Percentiles rank a stretch among this genome's conserved stretches.
phyloP scores from a whole-genome alignment of 1,140 invertebrate species.

The Monomorium pharaonis region DNA sequence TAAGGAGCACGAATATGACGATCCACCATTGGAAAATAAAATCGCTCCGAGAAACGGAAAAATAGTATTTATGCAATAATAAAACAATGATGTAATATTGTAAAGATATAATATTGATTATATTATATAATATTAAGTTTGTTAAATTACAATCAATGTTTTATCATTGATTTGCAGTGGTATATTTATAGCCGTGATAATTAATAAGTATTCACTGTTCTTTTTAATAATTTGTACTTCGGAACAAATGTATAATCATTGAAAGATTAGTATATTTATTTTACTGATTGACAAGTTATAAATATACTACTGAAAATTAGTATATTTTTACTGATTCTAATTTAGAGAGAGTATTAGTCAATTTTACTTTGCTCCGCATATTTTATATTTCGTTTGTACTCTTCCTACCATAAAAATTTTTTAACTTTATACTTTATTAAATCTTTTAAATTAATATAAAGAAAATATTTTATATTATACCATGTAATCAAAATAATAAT shows the following conservation, averaged over 20 bases:
- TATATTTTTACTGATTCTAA: too few species aligned
- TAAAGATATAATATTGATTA: not conserved
- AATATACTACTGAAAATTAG: too few species aligned
- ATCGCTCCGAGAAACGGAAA: conserved; percentile 64
- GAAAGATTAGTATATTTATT: too few species aligned
- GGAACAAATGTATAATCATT: too few species aligned
- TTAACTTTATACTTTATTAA: not conserved
- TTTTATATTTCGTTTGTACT: not conserved
- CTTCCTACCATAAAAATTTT: not conserved
- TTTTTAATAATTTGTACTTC: too few species aligned
- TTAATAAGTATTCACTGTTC: too few species aligned
- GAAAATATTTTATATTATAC: not conserved
- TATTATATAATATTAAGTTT: too few species aligned
- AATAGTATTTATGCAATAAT: conserved; percentile 43
- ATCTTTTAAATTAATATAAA: not conserved
- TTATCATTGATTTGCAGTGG: too few species aligned
- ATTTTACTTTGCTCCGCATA: not conserved
- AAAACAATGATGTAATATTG: not conserved
- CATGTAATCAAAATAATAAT: conserved; percentile 12
- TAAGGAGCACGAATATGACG: not conserved
- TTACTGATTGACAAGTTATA: too few species aligned
- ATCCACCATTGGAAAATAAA: conserved; percentile 66
- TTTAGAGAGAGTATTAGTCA: not conserved
- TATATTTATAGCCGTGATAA: too few species aligned
- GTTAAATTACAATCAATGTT: too few species aligned